Percentiles rank a stretch among this genome's conserved stretches.
phyloP scores from a whole-genome alignment of 2,797 vertebrate species.

The Chrosomus eos region DNA sequence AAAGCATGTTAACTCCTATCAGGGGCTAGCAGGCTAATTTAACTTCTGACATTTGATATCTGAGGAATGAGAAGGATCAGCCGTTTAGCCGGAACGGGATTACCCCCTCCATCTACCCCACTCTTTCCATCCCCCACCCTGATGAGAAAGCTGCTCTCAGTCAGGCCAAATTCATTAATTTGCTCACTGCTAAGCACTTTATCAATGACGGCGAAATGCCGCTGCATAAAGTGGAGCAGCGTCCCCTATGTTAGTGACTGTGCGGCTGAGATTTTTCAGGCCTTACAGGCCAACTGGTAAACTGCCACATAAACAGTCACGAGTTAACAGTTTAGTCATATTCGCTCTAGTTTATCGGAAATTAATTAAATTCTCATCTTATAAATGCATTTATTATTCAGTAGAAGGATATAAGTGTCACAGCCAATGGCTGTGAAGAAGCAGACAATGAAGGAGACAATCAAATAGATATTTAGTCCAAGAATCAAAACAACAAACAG shows the following conservation, averaged over 20 bases:
- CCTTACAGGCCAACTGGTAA: constrained; percentile 19
- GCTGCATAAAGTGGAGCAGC: constrained; percentile 67
- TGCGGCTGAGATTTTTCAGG: constrained; percentile 37
- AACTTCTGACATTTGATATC: constrained; percentile 86
- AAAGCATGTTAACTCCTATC: constrained; percentile 87
- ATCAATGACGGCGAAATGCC: constrained; percentile 79
- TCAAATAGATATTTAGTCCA: too few species aligned
- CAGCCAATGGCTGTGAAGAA: too few species aligned
- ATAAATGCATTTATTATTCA: not conserved
- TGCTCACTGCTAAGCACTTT: constrained; percentile 77
- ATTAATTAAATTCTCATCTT: not conserved
- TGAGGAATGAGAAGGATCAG: constrained; percentile 84
- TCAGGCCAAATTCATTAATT: constrained; percentile 81
- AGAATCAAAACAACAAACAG: too few species aligned
- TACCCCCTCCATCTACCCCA: constrained; percentile 68
- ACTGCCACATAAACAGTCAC: too few species aligned
- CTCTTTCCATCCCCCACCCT: constrained; percentile 53
- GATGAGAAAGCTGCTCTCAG: constrained; percentile 66
- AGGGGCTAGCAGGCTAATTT: constrained; percentile 86
- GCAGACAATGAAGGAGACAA: too few species aligned
- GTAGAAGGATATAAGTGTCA: not conserved
- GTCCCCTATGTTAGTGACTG: constrained; percentile 29
- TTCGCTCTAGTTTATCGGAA: not conserved
- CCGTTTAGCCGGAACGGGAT: constrained; percentile 85
- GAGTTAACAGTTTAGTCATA: not conserved